A percentile compares a stretch with the other conserved stretches of the same genome.
These are phyloP conservation scores for Grapholita molesta DNA, from an alignment of 1,140 invertebrate genomes.

Conservation along the genomic window DNA sequence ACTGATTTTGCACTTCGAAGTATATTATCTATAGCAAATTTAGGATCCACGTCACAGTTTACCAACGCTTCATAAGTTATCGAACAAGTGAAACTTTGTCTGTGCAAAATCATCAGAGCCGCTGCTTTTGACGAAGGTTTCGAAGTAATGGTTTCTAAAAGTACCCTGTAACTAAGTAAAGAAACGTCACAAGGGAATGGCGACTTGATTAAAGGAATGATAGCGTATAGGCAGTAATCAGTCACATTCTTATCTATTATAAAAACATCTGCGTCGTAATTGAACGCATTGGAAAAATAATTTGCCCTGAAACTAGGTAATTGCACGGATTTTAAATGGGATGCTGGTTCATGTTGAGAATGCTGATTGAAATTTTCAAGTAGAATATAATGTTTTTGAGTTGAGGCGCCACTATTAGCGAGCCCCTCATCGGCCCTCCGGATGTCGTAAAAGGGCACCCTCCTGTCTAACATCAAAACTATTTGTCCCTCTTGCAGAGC, in stretches of 20 bases:
- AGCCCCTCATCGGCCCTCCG: slow-evolving; percentile 94
- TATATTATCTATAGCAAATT: slow-evolving; percentile 45
- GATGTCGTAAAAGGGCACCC: slow-evolving; percentile 91
- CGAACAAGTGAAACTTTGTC: slow-evolving; percentile 50
- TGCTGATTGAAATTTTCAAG: slow-evolving; percentile 82
- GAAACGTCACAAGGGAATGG: slow-evolving; percentile 58
- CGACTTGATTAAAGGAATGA: slow-evolving; percentile 53
- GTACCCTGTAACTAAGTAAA: slow-evolving; percentile 50
- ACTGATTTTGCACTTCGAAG: slow-evolving; percentile 41
- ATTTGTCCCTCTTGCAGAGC: slow-evolving; percentile 89
- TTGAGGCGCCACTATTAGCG: slow-evolving; percentile 89
- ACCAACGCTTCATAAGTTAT: slow-evolving; percentile 30
- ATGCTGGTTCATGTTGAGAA: not conserved
- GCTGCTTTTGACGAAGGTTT: slow-evolving; percentile 31
- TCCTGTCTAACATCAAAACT: slow-evolving; percentile 92
- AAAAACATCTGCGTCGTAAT: slow-evolving; percentile 87
- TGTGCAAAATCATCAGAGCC: slow-evolving; percentile 50
- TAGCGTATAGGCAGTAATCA: slow-evolving; percentile 44
- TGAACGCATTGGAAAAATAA: slow-evolving; percentile 83
- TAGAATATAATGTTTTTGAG: slow-evolving; percentile 89
- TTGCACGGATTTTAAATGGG: slow-evolving; percentile 19
- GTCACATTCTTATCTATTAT: slow-evolving; percentile 80
- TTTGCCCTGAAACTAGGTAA: slow-evolving; percentile 83
- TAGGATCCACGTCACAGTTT: slow-evolving; percentile 41
- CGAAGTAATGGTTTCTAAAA: slow-evolving; percentile 30